Evolutionary conservation across 2,888 invertebrate genomes (phyloP), one percentile per base, ranked within the genome.

Genomic region (Pristionchus entomophagus): DNA sequence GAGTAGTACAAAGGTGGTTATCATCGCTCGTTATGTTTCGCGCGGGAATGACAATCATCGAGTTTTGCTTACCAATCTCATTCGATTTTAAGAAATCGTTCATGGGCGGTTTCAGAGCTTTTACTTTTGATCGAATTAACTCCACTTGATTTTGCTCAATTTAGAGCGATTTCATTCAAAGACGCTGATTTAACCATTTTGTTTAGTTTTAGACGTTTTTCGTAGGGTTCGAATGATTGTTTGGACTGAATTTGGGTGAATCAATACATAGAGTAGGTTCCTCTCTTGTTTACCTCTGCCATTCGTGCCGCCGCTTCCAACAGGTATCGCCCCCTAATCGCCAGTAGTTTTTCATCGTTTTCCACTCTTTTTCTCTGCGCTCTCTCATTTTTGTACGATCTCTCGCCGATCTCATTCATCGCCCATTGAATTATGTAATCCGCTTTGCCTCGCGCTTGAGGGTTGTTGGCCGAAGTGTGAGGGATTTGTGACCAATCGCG

Each of bases 281-380:
- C 3, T 8, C 65, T 2, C 19, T 65, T 65, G 65, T 65, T 65
- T 65, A 65, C 35, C 65, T 35, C 32, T 35, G 35, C 65, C 22
- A n/a, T n/a, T 12, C 62, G 4, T 65, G 32, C 59, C 65, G 32
- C 32, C 62, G 14, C 6, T 14, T 45, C 45, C 45, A 65, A 65
- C 65, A 65, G 65, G 65, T 65, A 38, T 65, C 22, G 32, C 32
- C 56, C 56, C n/a, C 65, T 65, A 65, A 35, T 65, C 65, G 35
- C 35, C 35, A 65, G 65, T 22, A 14, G 35, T 65, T 65, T 65
- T 65, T 65, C 65, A 6, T 19, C 35, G 35, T 17, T 65, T 17
- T 65, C 2, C 35, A 10, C 45, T 45, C 45, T 45, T 45, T 45
- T 35, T 10, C 2, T 38, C 65, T 35, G 17, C 32, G 19, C 35